phyloP scores from a whole-genome alignment of 64 coral and sea anemone genomes.

The Dendronephthya gigantea region DNA sequence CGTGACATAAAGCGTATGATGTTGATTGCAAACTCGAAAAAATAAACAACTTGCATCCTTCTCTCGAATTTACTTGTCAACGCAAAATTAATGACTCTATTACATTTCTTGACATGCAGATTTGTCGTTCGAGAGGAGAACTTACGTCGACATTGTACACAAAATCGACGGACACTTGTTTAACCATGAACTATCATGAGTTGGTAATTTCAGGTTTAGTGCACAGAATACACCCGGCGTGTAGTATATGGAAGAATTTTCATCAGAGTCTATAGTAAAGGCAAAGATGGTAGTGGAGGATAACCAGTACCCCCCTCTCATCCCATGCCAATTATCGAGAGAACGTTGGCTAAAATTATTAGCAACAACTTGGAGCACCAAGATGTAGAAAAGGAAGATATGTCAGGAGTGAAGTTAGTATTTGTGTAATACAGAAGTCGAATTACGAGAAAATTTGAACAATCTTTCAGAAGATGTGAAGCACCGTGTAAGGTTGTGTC shows the following conservation, averaged over 20 bases:
- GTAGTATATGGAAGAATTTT: constrained; percentile 3
- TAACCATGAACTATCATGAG: constrained; percentile 2
- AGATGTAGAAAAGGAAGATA: too few relatives aligned
- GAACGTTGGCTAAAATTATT: not conserved
- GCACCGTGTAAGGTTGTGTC: too few relatives aligned
- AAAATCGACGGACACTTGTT: not conserved
- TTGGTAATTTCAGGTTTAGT: constrained; percentile 5
- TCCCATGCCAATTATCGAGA: not conserved
- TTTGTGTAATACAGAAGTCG: not conserved
- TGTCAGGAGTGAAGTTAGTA: too few relatives aligned
- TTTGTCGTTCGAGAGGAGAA: not conserved
- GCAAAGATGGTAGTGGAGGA: not conserved
- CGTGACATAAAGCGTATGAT: too few relatives aligned
- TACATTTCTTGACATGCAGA: constrained; percentile 21
- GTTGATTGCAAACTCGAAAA: too few relatives aligned
- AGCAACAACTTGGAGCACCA: too few relatives aligned
- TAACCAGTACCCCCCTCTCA: not conserved
- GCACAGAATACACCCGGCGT: not conserved
- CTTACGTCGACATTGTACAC: not conserved
- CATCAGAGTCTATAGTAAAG: not conserved
- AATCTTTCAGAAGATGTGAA: too few relatives aligned
- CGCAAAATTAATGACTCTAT: not conserved
- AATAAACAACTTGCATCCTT: too few relatives aligned
- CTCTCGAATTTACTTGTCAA: not conserved
- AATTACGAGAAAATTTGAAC: too few relatives aligned